Conservation (phyloP, 2,888 invertebrate genomes). For the Euphydryas editha region DNA sequence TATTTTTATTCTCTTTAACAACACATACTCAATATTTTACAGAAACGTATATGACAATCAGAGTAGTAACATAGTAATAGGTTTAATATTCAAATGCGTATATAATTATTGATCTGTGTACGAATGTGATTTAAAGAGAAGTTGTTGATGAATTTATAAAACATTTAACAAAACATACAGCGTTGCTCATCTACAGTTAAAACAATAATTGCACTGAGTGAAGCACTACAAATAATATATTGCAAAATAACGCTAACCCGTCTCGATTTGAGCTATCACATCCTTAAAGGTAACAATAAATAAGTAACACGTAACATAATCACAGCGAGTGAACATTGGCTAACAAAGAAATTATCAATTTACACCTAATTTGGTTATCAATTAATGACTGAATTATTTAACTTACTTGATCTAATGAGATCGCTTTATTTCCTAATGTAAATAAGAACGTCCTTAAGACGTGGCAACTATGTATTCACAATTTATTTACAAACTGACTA, state of each 20-base stretch:
- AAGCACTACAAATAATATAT: slow-evolving; percentile 65
- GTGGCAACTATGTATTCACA: slow-evolving; percentile 81
- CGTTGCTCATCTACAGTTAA: slow-evolving; percentile 50
- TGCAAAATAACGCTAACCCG: slow-evolving; percentile 75
- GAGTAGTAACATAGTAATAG: slow-evolving; percentile 80
- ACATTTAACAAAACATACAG: slow-evolving; percentile 51
- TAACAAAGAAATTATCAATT: slow-evolving; percentile 79
- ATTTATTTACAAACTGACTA: slow-evolving; percentile 83
- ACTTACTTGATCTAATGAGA: slow-evolving; percentile 82
- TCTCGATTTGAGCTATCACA: slow-evolving; percentile 78
- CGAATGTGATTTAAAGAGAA: slow-evolving; percentile 57
- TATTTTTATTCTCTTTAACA: slow-evolving; percentile 84
- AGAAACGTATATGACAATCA: slow-evolving; percentile 84
- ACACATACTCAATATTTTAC: slow-evolving; percentile 85
- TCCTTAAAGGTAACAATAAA: slow-evolving; percentile 77
- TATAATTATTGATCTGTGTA: slow-evolving; percentile 68
- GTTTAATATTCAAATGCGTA: slow-evolving; percentile 79
- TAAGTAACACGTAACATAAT: slow-evolving; percentile 81
- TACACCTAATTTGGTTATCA: slow-evolving; percentile 79
- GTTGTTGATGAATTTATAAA: slow-evolving; percentile 47
- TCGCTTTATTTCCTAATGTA: slow-evolving; percentile 78
- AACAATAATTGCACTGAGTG: slow-evolving; percentile 64
- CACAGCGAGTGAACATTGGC: slow-evolving; percentile 83
- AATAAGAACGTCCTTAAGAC: slow-evolving; percentile 76
- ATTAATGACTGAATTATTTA: slow-evolving; percentile 80